Conservation (phyloP, 2,113 vertebrate species). For the Microcebus jonahi region DNA sequence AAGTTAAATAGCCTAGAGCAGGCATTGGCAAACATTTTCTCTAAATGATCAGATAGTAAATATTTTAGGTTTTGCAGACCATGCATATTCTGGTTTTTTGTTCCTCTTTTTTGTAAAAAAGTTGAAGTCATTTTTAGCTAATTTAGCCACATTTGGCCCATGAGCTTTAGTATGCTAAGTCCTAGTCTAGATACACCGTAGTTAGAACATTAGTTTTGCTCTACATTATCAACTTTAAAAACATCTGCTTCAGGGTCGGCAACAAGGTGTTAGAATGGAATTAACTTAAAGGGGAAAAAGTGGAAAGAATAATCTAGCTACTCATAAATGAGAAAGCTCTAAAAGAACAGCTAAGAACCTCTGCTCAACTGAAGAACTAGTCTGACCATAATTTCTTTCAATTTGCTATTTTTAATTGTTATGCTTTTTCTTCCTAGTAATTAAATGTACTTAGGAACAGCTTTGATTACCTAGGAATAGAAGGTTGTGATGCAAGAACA, state of each 20-base stretch:
- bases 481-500: constrained; percentile 94
- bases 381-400: not conserved
- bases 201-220: not conserved
- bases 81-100: not conserved
- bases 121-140: not conserved
- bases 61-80: not conserved
- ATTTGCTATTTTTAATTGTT: not conserved
- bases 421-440: not conserved
- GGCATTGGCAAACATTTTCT: not conserved
- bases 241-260: not conserved
- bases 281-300: not conserved
- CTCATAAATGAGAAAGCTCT: constrained; percentile 13
- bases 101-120: constrained; percentile 9
- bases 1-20: not conserved
- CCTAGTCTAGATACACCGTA: not conserved
- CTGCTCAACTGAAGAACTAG: not conserved
- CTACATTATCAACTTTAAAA: not conserved
- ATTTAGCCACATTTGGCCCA: not conserved
- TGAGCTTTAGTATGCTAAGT: not conserved
- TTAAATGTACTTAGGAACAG: not conserved
- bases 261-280: not conserved
- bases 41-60: not conserved
- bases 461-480: constrained; percentile 93
- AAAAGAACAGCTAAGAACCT: not conserved
- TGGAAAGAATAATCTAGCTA: not conserved